phyloP scores from a whole-genome alignment of 1,140 invertebrate species.

The Gerris buenoi region DNA sequence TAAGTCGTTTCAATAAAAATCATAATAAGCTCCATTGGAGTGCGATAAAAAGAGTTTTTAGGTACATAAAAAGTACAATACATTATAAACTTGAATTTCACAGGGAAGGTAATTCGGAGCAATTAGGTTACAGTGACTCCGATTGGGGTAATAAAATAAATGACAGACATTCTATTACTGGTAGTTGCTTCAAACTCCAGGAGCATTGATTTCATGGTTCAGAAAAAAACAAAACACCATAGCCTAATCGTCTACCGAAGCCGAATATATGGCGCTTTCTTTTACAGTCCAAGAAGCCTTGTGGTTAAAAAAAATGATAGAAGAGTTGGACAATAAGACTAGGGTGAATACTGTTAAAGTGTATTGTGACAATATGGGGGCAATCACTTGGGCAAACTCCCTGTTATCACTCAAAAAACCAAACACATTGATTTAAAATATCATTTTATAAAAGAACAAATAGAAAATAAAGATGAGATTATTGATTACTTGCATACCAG shows the following conservation, averaged over 20 bases:
- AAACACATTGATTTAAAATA: constrained; percentile 3
- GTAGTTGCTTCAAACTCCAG: constrained; percentile 25
- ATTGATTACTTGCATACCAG: neutral
- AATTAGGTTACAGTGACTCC: constrained; percentile 26
- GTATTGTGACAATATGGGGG: too few species aligned
- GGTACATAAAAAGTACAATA: constrained; percentile 27
- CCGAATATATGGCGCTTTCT: constrained; percentile 15
- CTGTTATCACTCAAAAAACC: neutral
- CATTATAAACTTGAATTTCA: constrained; percentile 19
- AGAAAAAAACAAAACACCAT: constrained; percentile 26
- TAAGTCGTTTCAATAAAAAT: constrained; percentile 18
- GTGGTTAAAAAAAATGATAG: constrained; percentile 12
- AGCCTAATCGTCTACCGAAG: constrained; percentile 13
- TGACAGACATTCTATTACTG: constrained; percentile 27
- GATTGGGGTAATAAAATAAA: constrained; percentile 26
- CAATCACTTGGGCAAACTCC: neutral
- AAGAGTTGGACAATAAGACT: constrained; percentile 3
- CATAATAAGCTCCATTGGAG: constrained; percentile 19
- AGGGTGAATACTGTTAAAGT: neutral
- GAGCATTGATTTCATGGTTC: constrained; percentile 17
- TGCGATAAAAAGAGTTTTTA: constrained; percentile 20
- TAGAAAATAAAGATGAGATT: constrained; percentile 8
- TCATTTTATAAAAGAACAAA: neutral
- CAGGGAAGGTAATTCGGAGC: constrained; percentile 13
- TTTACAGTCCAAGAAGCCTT: constrained; percentile 13